phyloP scores from a whole-genome alignment of 2,113 vertebrate genomes.

The Pseudorasbora parva region DNA sequence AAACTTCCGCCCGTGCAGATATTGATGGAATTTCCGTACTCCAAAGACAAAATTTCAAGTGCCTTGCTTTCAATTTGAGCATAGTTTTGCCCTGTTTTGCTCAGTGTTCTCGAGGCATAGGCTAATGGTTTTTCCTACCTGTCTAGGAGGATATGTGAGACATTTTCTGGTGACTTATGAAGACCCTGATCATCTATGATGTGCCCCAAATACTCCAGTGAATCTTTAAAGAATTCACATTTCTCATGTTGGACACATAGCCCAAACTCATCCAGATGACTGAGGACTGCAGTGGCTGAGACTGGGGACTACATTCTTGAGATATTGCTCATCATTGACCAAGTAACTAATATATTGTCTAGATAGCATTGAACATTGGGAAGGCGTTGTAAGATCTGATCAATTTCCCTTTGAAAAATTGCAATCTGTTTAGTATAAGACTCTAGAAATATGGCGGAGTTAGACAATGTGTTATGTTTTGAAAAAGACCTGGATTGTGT shows the following conservation, averaged over 20 bases:
- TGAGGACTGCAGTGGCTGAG: no score
- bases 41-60: no score
- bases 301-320: conserved; percentile 7
- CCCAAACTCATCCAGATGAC: no score
- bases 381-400: conserved; percentile 8
- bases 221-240: conserved; percentile 19
- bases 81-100: no score
- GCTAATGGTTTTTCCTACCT: conserved; percentile 20
- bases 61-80: no score
- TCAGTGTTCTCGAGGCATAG: no score
- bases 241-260: not conserved
- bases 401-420: no score
- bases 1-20: conserved; percentile 55
- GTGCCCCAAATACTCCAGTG: conserved; percentile 38
- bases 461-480: no score
- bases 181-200: conserved; percentile 24
- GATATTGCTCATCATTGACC: not conserved
- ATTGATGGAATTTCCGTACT: conserved; percentile 53
- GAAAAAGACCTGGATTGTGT: no score
- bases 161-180: conserved; percentile 24
- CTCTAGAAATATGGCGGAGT: no score
- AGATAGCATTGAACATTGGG: conserved; percentile 23
- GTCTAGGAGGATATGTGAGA: not conserved
- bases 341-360: not conserved
- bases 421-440: no score